Percentiles rank a stretch among this genome's conserved stretches.
Evolutionary conservation across 1,140 invertebrate species (phyloP).

Genomic region (Habropoda laboriosa): DNA sequence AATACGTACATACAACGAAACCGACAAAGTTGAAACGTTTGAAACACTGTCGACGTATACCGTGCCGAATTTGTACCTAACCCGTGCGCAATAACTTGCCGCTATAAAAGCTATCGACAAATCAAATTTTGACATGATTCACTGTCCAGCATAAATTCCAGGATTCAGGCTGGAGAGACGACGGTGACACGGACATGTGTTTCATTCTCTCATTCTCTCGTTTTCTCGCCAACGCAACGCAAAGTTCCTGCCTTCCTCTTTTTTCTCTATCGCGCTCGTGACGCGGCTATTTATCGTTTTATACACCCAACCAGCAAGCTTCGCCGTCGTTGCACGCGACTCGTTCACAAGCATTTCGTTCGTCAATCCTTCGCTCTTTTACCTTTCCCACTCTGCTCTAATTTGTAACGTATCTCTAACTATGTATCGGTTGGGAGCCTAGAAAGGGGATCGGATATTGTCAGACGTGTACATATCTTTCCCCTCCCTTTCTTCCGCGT

Average conservation of each 20-base stretch:
- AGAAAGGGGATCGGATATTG: slow-evolving; percentile 37
- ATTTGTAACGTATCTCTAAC: too few species aligned
- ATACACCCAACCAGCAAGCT: slow-evolving; percentile 71
- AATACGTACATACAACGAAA: slow-evolving; percentile 53
- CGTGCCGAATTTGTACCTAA: slow-evolving; percentile 79
- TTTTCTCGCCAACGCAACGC: slow-evolving; percentile 34
- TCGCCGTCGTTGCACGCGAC: slow-evolving; percentile 60
- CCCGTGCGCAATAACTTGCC: slow-evolving; percentile 81
- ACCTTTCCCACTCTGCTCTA: not conserved
- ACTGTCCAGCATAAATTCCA: slow-evolving; percentile 80
- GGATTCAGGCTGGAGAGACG: slow-evolving; percentile 76
- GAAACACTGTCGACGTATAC: slow-evolving; percentile 62
- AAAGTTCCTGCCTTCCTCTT: slow-evolving; percentile 13
- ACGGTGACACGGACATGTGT: slow-evolving; percentile 81
- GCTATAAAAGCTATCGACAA: slow-evolving; percentile 82
- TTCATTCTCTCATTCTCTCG: slow-evolving; percentile 68
- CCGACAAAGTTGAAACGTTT: slow-evolving; percentile 68
- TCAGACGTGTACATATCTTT: slow-evolving; percentile 18
- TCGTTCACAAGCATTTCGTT: slow-evolving; percentile 54
- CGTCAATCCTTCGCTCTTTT: not conserved
- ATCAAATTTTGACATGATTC: slow-evolving; percentile 83
- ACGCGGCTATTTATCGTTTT: slow-evolving; percentile 75
- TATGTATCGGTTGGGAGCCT: too few species aligned
- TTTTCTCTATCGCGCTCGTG: slow-evolving; percentile 59
- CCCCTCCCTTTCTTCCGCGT: slow-evolving; percentile 48